Percentiles rank a stretch among this genome's conserved stretches.
These are phyloP conservation scores for Hemaris fuciformis DNA, from an alignment of 2,888 invertebrate genomes.

Conservation along the genomic window DNA sequence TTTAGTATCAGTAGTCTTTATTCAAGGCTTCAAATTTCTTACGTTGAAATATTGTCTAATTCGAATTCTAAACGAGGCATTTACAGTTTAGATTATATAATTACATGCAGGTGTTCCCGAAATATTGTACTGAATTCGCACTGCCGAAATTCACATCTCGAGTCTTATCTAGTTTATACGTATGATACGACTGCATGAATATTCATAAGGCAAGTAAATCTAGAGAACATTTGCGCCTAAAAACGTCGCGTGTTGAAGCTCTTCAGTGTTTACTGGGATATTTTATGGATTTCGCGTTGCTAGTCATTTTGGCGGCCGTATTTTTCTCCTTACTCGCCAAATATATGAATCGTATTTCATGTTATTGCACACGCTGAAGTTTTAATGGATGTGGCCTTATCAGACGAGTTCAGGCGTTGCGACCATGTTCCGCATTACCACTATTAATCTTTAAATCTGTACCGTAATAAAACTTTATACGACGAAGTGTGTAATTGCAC, in stretches of 20 bases:
- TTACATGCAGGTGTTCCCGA: slow-evolving; percentile 5
- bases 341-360: slow-evolving; percentile 33
- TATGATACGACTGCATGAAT: slow-evolving; percentile 35
- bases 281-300: slow-evolving; percentile 38
- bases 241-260: slow-evolving; percentile 32
- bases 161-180: slow-evolving; percentile 33
- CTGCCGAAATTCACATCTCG: slow-evolving; percentile 8
- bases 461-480: not conserved
- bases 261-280: slow-evolving; percentile 44
- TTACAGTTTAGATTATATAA: not conserved
- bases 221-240: slow-evolving; percentile 31
- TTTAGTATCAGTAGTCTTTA: no score
- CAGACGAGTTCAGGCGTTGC: not conserved
- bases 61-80: no score
- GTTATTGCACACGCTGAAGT: slow-evolving; percentile 4
- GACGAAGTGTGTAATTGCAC: not conserved
- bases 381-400: slow-evolving; percentile 16
- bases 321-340: slow-evolving; percentile 33
- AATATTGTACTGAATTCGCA: slow-evolving; percentile 19
- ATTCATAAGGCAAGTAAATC: slow-evolving; percentile 36
- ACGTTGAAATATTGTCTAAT: no score
- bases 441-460: slow-evolving; percentile 14
- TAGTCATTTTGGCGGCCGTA: slow-evolving; percentile 38
- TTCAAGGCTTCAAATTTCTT: no score
- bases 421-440: not conserved